Evolutionary conservation across 2,797 vertebrate genomes (phyloP).

Genomic region (Tokudaia muenninki): DNA sequence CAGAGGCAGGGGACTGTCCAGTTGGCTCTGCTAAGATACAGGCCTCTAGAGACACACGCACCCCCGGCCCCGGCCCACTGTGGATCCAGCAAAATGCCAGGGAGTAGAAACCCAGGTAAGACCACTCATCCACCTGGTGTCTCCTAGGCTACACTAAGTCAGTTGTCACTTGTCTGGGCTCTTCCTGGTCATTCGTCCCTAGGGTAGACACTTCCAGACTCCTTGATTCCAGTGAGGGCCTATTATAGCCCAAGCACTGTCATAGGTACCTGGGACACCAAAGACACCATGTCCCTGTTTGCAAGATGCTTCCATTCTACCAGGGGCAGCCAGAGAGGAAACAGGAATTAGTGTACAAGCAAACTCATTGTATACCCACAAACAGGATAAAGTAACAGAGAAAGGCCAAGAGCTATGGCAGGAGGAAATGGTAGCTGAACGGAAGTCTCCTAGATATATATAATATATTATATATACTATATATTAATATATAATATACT

Average conservation of each 20-base stretch:
- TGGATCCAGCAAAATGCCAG: not conserved
- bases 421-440: not conserved
- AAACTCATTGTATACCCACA: not conserved
- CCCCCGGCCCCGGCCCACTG: not conserved
- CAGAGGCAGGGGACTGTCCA: not conserved
- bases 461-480: too few relatives aligned
- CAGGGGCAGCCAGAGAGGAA: not conserved
- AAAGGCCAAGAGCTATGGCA: not conserved
- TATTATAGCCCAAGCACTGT: not conserved
- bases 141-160: not conserved
- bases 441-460: not conserved
- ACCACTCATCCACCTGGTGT: not conserved
- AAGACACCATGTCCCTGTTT: not conserved
- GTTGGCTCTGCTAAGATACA: not conserved
- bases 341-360: not conserved
- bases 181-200: not conserved
- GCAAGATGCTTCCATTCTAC: not conserved
- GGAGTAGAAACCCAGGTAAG: not conserved
- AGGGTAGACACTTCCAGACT: not conserved
- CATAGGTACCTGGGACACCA: not conserved
- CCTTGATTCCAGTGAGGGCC: not conserved
- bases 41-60: not conserved
- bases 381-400: not conserved
- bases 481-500: too few relatives aligned
- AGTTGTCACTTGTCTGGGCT: not conserved